These are phyloP conservation scores for Drosophila ironensis DNA, from an alignment of 1,140 invertebrate genomes.

Conservation along the genomic window DNA sequence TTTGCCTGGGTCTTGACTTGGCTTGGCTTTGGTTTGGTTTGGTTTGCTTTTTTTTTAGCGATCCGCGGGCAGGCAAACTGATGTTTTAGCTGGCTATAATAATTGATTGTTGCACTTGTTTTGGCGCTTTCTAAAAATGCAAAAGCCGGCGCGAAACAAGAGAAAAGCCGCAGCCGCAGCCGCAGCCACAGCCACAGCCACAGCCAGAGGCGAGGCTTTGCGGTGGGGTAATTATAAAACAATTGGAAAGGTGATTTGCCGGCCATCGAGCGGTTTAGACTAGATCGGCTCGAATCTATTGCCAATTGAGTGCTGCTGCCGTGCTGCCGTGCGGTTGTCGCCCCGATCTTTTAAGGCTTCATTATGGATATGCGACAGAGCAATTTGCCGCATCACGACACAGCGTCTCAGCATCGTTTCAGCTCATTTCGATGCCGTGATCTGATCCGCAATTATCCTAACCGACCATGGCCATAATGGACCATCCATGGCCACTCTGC, in stretches of 20 bases:
- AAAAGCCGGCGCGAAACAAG: not conserved
- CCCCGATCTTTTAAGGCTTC: constrained; percentile 26
- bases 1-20: too few species aligned
- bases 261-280: constrained; percentile 13
- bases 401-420: not conserved
- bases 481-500: too few species aligned
- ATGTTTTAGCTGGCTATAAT: too few species aligned
- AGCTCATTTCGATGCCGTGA: too few species aligned
- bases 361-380: constrained; percentile 31
- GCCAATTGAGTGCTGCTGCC: constrained; percentile 39
- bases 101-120: constrained; percentile 76
- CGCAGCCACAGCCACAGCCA: too few species aligned
- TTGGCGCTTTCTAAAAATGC: constrained; percentile 67
- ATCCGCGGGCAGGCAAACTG: constrained; percentile 3
- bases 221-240: constrained; percentile 63
- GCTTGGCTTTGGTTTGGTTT: too few species aligned
- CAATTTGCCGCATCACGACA: constrained; percentile 12
- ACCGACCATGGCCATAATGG: constrained; percentile 19
- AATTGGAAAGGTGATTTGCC: constrained; percentile 72
- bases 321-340: not conserved
- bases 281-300: constrained; percentile 10
- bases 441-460: constrained; percentile 17
- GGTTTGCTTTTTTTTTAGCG: not conserved
- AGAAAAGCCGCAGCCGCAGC: constrained; percentile 40
- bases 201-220: too few species aligned